Evolutionary conservation across 2,113 vertebrate genomes (phyloP).

Genomic region (Hucho hucho): DNA sequence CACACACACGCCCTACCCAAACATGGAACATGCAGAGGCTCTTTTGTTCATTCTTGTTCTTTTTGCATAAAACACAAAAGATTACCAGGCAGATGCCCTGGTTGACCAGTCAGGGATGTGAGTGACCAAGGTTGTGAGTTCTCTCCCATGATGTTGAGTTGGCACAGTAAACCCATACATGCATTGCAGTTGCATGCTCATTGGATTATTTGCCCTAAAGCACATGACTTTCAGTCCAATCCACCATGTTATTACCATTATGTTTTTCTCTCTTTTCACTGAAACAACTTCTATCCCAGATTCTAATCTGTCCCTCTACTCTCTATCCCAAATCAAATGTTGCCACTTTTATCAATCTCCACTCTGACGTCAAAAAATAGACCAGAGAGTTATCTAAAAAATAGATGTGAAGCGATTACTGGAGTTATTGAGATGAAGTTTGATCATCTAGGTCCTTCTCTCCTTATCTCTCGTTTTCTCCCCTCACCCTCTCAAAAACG

Average conservation of each 20-base stretch:
- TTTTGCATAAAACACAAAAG: neutral
- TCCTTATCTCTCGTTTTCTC: neutral
- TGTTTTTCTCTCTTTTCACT: conserved; percentile 4
- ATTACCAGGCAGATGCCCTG: neutral
- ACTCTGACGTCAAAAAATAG: neutral
- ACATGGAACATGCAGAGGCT: neutral
- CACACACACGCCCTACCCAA: neutral
- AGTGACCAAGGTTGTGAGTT: neutral
- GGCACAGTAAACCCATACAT: neutral
- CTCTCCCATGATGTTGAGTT: neutral
- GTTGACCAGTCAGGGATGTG: neutral
- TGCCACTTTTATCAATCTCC: neutral
- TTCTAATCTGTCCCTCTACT: neutral
- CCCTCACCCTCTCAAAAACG: neutral
- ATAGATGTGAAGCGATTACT: neutral
- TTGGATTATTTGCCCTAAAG: conserved; percentile 4
- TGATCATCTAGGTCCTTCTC: neutral
- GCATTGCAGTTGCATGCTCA: conserved; percentile 8
- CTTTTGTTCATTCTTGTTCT: conserved; percentile 39
- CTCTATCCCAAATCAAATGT: conserved; percentile 4
- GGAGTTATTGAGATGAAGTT: neutral
- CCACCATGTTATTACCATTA: neutral
- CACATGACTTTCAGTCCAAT: neutral
- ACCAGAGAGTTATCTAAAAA: neutral
- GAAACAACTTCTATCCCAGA: conserved; percentile 7